Base-by-base conservation (phyloP, 2,888 invertebrate genomes). In the Brachypalpus laphriformis region DNA sequence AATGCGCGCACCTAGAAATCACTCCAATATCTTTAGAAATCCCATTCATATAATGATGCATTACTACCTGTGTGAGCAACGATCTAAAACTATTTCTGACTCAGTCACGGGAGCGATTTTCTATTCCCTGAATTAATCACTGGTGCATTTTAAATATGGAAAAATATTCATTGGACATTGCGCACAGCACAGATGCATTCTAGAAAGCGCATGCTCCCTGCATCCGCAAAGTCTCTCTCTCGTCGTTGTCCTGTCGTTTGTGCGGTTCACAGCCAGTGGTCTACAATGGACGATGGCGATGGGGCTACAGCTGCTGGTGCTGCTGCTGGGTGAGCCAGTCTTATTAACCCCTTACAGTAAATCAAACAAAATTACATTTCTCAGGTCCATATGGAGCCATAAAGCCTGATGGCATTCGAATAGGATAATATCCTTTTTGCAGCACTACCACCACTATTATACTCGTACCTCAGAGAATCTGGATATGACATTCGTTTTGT, bases 281-380 rank as follows among this genome's bases (percentile, higher is more conserved):
- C 85, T 49, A 66, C 75, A 81, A 80, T 65, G 56, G 54, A 59
- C 28, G n/a, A n/a, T n/a, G 25, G 45, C 42, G 59, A 54, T 72
- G 56, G 40, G 63, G 68, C 83, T 78, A 65, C 82, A 77, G 77
- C 71, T 77, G 83, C 45, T 68, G 31, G 4, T 59, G 49, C 68
- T 61, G 83, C 72, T 72, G 80, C 71, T 71, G 85, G 71, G 81
- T 81, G 66, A 85, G 85, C 85, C 85, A 81, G 75, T 76, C 85
- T 85, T 85, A 85, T 85, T 85, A 85, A 85, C 85, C 85, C 85
- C 75, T 85, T 81, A 75, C 81, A 85, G 85, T 85, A 85, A 85
- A 85, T 85, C 85, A 85, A 85, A 76, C 16, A 75, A 85, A 85
- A 85, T 85, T 81, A 85, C 81, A 85, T 85, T 85, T 85, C 76